Percentiles rank a stretch among this genome's conserved stretches.
Evolutionary conservation across 2,888 invertebrate species (phyloP).

Genomic region (Thumatha senex): DNA sequence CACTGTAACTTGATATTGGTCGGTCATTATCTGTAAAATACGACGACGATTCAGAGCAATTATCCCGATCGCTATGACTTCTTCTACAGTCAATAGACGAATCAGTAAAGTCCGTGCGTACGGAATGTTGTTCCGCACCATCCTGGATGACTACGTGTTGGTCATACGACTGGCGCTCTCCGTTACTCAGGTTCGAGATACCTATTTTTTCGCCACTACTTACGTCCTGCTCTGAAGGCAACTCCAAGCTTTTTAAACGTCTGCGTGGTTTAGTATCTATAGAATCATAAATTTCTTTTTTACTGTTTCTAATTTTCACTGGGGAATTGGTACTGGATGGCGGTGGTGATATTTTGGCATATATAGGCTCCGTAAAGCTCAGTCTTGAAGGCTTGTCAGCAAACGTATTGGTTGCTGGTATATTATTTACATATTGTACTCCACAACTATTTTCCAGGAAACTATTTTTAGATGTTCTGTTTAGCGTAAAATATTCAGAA

Average conservation of each 20-base stretch:
- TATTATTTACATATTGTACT: slow-evolving; percentile 65
- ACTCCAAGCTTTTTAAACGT: slow-evolving; percentile 73
- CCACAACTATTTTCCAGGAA: slow-evolving; percentile 70
- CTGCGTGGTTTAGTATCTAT: slow-evolving; percentile 77
- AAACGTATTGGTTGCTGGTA: slow-evolving; percentile 41
- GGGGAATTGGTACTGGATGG: slow-evolving; percentile 68
- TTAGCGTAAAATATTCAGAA: slow-evolving; percentile 79
- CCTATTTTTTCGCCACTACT: slow-evolving; percentile 62
- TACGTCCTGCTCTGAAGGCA: slow-evolving; percentile 58
- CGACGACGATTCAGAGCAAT: slow-evolving; percentile 79
- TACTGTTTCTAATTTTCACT: slow-evolving; percentile 59
- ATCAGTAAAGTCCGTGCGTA: slow-evolving; percentile 70
- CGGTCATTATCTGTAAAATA: slow-evolving; percentile 78
- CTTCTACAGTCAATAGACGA: slow-evolving; percentile 74
- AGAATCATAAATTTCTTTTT: slow-evolving; percentile 74
- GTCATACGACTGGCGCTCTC: slow-evolving; percentile 67
- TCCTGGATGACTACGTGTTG: slow-evolving; percentile 68
- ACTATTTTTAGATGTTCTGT: slow-evolving; percentile 69
- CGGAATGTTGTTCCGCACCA: slow-evolving; percentile 74
- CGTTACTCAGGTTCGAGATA: slow-evolving; percentile 65
- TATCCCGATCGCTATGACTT: slow-evolving; percentile 77
- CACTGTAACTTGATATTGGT: slow-evolving; percentile 79
- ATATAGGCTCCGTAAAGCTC: slow-evolving; percentile 76
- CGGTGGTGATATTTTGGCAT: slow-evolving; percentile 75
- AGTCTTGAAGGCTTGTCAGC: slow-evolving; percentile 61